Conservation (phyloP, 2,888 invertebrate species). For the Taenaris catops region DNA sequence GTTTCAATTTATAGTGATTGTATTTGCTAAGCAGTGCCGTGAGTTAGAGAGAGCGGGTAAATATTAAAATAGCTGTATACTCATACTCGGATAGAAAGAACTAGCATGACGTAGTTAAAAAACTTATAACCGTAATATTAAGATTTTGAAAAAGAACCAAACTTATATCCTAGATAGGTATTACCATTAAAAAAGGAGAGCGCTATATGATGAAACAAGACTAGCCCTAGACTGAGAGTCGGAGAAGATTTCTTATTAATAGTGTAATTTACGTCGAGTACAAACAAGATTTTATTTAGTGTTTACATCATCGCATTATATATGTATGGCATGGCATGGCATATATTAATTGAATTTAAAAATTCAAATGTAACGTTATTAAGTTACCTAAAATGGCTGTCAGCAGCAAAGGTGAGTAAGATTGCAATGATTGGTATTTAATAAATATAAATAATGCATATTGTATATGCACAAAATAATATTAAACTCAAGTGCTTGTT, state of each 20-base stretch:
- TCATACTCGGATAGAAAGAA: conserved; percentile 22
- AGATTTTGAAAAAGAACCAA: conserved; percentile 27
- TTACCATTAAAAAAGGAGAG: conserved; percentile 4
- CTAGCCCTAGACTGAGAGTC: conserved; percentile 7
- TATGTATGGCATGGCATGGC: too few species aligned
- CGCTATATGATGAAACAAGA: conserved; percentile 7
- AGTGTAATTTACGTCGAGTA: not conserved
- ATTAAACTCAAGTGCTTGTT: too few species aligned
- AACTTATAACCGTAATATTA: conserved; percentile 12
- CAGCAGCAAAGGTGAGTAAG: too few species aligned
- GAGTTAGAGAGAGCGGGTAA: conserved; percentile 16
- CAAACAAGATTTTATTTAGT: too few species aligned
- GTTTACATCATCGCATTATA: too few species aligned
- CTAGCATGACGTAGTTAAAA: conserved; percentile 22
- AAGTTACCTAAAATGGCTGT: too few species aligned
- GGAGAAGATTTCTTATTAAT: not conserved
- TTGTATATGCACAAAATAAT: too few species aligned
- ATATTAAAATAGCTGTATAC: conserved; percentile 14
- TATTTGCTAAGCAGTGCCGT: conserved; percentile 20
- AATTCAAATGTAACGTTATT: too few species aligned
- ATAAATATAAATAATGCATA: too few species aligned
- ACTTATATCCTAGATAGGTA: conserved; percentile 20
- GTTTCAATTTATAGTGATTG: conserved; percentile 16
- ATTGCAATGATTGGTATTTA: too few species aligned
- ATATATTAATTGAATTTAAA: too few species aligned